Percentiles rank a stretch among this genome's conserved stretches.
phyloP scores from a whole-genome alignment of 2,797 vertebrate genomes.

The Anas flavirostris region DNA sequence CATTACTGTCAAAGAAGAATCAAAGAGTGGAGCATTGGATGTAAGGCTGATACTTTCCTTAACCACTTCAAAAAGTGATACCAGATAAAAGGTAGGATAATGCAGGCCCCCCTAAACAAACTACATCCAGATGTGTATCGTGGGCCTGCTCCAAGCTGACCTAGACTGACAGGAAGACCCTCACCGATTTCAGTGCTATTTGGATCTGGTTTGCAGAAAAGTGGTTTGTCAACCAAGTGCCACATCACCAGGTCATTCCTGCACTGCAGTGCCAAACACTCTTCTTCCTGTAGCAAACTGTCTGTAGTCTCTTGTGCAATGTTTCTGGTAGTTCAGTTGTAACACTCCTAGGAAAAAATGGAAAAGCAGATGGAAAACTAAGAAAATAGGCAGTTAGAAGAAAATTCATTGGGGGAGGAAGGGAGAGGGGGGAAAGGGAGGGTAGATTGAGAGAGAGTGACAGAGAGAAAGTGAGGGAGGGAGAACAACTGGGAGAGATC shows the following conservation, averaged over 20 bases:
- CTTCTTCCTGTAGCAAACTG: background rate
- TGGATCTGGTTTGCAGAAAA: background rate
- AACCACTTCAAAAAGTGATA: background rate
- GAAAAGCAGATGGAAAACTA: background rate
- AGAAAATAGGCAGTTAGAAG: background rate
- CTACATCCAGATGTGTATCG: background rate
- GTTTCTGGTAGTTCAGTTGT: background rate
- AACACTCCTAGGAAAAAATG: background rate
- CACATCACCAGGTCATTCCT: conserved; percentile 3
- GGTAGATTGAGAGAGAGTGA: background rate
- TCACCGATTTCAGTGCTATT: background rate
- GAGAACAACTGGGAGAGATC: background rate
- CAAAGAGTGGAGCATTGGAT: background rate
- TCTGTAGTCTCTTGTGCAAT: background rate
- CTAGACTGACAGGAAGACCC: background rate
- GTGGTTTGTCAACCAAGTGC: background rate
- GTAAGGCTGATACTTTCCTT: background rate
- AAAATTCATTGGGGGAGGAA: background rate
- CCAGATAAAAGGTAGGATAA: background rate
- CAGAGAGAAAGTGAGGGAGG: background rate
- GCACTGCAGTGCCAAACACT: background rate
- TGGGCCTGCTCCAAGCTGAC: background rate
- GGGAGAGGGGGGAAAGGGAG: no score
- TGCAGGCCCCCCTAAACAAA: background rate
- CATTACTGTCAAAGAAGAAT: background rate